Evolutionary conservation across 2,797 vertebrate genomes (phyloP).

Genomic region (Sebastes trivittatus): DNA sequence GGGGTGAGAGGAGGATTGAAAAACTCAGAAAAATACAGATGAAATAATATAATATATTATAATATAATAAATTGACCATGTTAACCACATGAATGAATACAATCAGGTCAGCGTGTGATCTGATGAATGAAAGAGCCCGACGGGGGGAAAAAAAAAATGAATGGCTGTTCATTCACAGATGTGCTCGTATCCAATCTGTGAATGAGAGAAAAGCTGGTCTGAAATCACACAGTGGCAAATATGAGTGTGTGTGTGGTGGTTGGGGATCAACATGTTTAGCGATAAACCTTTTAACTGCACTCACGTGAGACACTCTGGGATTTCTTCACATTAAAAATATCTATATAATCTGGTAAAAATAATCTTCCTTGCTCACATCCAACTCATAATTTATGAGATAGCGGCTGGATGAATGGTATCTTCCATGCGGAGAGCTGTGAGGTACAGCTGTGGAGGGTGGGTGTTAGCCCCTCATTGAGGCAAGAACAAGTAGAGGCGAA

Average conservation of each 20-base stretch:
- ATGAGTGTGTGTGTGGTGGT: background rate
- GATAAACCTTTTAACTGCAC: conserved; percentile 10
- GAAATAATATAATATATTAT: background rate
- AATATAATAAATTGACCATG: background rate
- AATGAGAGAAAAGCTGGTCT: conserved; percentile 29
- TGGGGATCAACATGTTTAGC: background rate
- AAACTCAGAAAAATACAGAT: background rate
- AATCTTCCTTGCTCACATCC: background rate
- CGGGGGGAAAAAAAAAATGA: background rate
- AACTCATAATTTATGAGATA: background rate
- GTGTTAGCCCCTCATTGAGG: background rate
- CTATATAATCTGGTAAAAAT: conserved; percentile 6
- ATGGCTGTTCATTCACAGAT: conserved; percentile 51
- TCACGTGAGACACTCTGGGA: background rate
- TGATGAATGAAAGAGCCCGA: conserved; percentile 32
- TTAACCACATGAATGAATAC: conserved; percentile 15
- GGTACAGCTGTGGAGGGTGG: conserved; percentile 6
- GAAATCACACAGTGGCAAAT: conserved; percentile 8
- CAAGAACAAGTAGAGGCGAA: background rate
- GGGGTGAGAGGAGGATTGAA: background rate
- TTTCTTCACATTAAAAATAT: background rate
- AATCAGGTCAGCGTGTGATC: background rate
- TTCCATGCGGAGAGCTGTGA: background rate
- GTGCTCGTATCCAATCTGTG: conserved; percentile 34
- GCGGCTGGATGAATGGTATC: background rate